Evolutionary conservation across 2,113 vertebrate genomes (phyloP).

Genomic region (Lanius ludovicianus): DNA sequence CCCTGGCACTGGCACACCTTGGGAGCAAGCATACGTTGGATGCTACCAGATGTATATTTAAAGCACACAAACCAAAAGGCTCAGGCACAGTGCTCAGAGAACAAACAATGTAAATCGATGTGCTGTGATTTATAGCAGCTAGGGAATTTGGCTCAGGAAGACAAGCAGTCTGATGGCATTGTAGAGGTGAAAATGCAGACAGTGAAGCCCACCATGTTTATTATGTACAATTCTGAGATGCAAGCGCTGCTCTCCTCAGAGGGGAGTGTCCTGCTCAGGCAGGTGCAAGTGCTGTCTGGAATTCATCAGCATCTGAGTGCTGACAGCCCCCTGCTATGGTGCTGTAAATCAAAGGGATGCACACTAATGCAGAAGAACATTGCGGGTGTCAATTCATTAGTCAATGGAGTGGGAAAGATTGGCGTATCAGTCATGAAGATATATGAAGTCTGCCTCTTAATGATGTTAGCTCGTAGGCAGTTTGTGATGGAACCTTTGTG

Average conservation of each 20-base stretch:
- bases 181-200: constrained; percentile 2
- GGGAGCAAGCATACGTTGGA: fast-evolving
- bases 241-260: neutral
- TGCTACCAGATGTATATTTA: neutral
- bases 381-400: constrained; percentile 55
- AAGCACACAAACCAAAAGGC: neutral
- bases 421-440: constrained; percentile 49
- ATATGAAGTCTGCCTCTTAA: constrained; percentile 60
- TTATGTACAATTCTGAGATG: neutral
- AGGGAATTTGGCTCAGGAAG: neutral
- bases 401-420: constrained; percentile 47
- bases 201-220: neutral
- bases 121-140: neutral
- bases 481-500: constrained; percentile 44
- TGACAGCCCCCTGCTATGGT: neutral
- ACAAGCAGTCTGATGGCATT: neutral
- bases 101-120: neutral
- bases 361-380: neutral
- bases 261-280: neutral
- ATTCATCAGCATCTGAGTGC: constrained; percentile 1
- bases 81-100: neutral
- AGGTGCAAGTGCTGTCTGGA: neutral
- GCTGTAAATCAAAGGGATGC: constrained; percentile 41
- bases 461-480: constrained; percentile 58
- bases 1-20: neutral